Evolutionary conservation across 2,888 invertebrate species (phyloP).

Genomic region (Fragum fragum): DNA sequence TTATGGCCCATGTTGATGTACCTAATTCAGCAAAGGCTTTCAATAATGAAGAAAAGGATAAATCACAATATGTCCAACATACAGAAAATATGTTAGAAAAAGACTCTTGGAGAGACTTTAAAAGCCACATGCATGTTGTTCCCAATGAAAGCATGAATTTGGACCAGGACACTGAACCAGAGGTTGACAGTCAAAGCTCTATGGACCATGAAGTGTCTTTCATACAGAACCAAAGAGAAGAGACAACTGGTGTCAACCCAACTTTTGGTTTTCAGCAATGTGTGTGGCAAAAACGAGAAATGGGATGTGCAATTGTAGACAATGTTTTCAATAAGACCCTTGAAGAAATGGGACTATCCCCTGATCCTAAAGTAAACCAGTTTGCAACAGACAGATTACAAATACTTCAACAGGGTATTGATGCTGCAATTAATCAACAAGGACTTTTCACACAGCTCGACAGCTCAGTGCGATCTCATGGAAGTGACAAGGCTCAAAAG

Average conservation of each 20-base stretch:
- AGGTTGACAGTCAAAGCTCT: slow-evolving; percentile 1
- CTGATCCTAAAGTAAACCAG: slow-evolving; percentile 51
- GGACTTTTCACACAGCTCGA: slow-evolving; percentile 34
- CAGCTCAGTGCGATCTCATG: not conserved
- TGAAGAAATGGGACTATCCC: slow-evolving; percentile 65
- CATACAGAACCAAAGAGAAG: not conserved
- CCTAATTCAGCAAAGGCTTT: not conserved
- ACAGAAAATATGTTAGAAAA: too few relatives aligned
- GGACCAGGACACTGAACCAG: not conserved
- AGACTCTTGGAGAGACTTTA: too few relatives aligned
- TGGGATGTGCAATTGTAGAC: slow-evolving; percentile 64
- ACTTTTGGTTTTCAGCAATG: slow-evolving; percentile 23
- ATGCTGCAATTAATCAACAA: slow-evolving; percentile 51
- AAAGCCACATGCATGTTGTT: not conserved
- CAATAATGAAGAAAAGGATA: not conserved
- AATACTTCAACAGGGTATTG: slow-evolving; percentile 55
- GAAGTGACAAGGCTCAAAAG: not conserved
- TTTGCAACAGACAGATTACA: slow-evolving; percentile 41
- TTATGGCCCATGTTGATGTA: not conserved
- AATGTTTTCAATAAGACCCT: slow-evolving; percentile 64
- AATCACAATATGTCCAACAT: not conserved
- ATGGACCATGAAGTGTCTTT: slow-evolving; percentile 15
- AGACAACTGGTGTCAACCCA: not conserved
- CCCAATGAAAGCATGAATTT: not conserved
- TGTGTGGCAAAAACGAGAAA: slow-evolving; percentile 59